Conservation (phyloP, 2,797 vertebrate genomes). For the Furcifer pardalis region DNA sequence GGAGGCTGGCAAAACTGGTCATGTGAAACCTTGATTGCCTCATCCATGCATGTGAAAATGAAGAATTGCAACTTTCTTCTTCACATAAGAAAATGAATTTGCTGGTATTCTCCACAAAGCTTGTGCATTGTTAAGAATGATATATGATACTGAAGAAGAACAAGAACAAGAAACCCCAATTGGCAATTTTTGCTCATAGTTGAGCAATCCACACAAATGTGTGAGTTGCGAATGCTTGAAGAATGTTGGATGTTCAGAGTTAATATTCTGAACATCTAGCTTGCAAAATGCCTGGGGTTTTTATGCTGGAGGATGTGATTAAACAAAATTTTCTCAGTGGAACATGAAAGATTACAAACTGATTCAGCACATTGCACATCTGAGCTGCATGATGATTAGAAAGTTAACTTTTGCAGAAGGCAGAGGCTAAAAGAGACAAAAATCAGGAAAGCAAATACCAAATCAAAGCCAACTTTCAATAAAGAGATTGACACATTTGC, state of each 20-base stretch:
- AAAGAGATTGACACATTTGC: not conserved
- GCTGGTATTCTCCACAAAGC: too few species aligned
- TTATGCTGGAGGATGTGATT: constrained; percentile 31
- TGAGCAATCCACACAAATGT: too few species aligned
- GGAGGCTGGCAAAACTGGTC: not conserved
- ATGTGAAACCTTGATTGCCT: too few species aligned
- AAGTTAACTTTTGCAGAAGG: constrained; percentile 59
- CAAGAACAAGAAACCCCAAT: not conserved
- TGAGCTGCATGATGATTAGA: constrained; percentile 29
- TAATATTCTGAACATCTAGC: constrained; percentile 60
- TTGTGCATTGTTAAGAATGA: too few species aligned
- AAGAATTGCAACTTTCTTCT: too few species aligned
- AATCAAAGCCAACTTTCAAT: constrained; percentile 8
- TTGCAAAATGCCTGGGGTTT: constrained; percentile 26
- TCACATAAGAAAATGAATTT: too few species aligned
- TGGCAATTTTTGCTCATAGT: not conserved
- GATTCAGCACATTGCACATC: constrained; percentile 48
- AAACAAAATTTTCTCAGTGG: constrained; percentile 49
- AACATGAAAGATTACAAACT: constrained; percentile 20
- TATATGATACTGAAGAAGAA: too few species aligned
- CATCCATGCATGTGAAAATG: too few species aligned
- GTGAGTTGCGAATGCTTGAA: constrained; percentile 26
- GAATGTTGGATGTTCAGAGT: constrained; percentile 53
- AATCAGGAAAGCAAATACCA: constrained; percentile 47
- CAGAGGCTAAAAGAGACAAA: constrained; percentile 31